A percentile compares a stretch with the other conserved stretches of the same genome.
phyloP scores from a whole-genome alignment of 2,888 invertebrate species.

The Heliconius hortense region DNA sequence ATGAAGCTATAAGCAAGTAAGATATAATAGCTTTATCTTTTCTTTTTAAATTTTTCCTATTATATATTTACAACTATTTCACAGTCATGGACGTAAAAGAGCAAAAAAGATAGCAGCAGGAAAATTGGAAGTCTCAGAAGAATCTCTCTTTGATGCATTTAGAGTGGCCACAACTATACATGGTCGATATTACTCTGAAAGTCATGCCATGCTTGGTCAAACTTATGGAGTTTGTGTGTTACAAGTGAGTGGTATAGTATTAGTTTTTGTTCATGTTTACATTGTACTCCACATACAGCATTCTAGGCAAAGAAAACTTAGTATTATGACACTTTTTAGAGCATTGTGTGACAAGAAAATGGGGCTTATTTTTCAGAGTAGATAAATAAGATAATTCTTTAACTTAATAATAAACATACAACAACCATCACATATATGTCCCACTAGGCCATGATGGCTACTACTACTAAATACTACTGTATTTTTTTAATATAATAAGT shows the following conservation, averaged over 20 bases:
- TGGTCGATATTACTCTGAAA: constrained; percentile 98
- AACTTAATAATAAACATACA: too few species aligned
- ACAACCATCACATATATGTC: too few species aligned
- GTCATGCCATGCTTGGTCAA: constrained; percentile 98
- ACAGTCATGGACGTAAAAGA: constrained; percentile 94
- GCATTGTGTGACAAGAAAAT: too few species aligned
- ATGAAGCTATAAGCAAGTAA: constrained; percentile 93
- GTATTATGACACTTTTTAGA: too few species aligned
- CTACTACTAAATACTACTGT: too few species aligned
- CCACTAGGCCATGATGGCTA: too few species aligned
- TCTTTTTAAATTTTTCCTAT: neutral
- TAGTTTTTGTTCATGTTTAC: neutral
- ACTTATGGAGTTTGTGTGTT: constrained; percentile 98
- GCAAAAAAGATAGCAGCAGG: constrained; percentile 96
- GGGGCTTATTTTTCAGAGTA: too few species aligned
- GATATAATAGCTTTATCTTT: constrained; percentile 41
- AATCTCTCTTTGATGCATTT: constrained; percentile 98
- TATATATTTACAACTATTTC: neutral
- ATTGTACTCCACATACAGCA: too few species aligned
- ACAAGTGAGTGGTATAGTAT: constrained; percentile 83
- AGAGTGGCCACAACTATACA: constrained; percentile 97
- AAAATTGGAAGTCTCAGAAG: constrained; percentile 94
- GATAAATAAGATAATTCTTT: too few species aligned
- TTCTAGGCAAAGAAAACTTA: too few species aligned
- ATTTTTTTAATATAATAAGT: too few species aligned